Percentiles rank a stretch among this genome's conserved stretches.
Conservation (phyloP, 2,113 vertebrate genomes). For the Phycodurus eques region DNA sequence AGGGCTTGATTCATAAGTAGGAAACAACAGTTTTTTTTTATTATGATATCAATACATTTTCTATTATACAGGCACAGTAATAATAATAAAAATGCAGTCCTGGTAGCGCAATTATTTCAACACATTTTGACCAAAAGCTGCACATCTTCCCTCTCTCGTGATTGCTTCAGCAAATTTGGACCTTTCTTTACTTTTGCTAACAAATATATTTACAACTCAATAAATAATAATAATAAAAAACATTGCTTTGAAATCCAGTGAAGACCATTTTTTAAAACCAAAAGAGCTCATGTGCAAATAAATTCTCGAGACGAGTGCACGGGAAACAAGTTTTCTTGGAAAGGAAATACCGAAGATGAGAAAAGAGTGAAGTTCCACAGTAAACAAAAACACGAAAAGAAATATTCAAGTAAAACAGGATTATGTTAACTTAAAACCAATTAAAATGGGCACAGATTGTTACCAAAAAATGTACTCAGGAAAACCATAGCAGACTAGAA, state of each 20-base stretch:
- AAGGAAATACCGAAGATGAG: conserved; percentile 38
- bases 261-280: conserved; percentile 28
- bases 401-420: conserved; percentile 80
- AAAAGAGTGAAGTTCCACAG: conserved; percentile 48
- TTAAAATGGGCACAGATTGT: conserved; percentile 23
- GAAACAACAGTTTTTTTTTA: conserved; percentile 73
- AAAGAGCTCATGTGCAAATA: conserved; percentile 42
- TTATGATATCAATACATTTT: conserved; percentile 75
- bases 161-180: conserved; percentile 70
- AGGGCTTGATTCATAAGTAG: conserved; percentile 33
- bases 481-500: conserved; percentile 34
- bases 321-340: conserved; percentile 17
- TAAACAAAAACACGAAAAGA: conserved; percentile 46
- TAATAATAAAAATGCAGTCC: conserved; percentile 69
- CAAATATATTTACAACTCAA: conserved; percentile 58
- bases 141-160: conserved; percentile 30
- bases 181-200: conserved; percentile 32
- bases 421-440: conserved; percentile 56
- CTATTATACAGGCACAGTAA: conserved; percentile 71
- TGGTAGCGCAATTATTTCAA: conserved; percentile 66
- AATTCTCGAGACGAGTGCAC: conserved; percentile 42
- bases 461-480: conserved; percentile 36
- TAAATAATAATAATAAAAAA: conserved; percentile 50
- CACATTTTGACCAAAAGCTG: conserved; percentile 46
- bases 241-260: conserved; percentile 43